Percentiles rank a stretch among this genome's conserved stretches.
These are phyloP conservation scores for Molorchus minor DNA, from an alignment of 2,888 invertebrate species.

Conservation along the genomic window DNA sequence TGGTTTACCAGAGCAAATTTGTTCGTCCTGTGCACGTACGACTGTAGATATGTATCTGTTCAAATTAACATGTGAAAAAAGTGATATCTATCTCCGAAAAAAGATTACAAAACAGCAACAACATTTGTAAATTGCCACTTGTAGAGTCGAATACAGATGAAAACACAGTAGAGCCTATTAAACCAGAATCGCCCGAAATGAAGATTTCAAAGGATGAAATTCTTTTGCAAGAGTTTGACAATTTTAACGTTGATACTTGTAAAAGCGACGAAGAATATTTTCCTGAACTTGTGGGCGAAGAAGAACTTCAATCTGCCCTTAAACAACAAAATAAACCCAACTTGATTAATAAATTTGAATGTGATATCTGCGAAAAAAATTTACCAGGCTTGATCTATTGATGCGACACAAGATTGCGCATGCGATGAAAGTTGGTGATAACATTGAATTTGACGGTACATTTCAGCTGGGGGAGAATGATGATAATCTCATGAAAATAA, in stretches of 20 bases:
- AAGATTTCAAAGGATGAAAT: constrained; percentile 50
- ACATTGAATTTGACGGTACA: constrained; percentile 42
- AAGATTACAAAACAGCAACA: constrained; percentile 7
- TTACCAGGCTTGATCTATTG: constrained; percentile 54
- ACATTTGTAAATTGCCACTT: too few relatives aligned
- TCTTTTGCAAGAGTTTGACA: constrained; percentile 50
- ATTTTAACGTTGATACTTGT: constrained; percentile 30
- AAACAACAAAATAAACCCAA: constrained; percentile 34
- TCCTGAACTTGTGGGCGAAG: constrained; percentile 28
- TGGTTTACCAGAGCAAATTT: constrained; percentile 70
- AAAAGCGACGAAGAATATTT: constrained; percentile 37
- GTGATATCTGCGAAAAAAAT: constrained; percentile 55
- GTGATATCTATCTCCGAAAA: constrained; percentile 60
- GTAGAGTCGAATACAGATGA: constrained; percentile 7
- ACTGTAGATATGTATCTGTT: constrained; percentile 65
- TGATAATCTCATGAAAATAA: constrained; percentile 31
- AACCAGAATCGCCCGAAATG: constrained; percentile 26
- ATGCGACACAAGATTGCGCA: constrained; percentile 57
- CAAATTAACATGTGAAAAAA: constrained; percentile 63
- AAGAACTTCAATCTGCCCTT: constrained; percentile 27
- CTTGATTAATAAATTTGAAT: constrained; percentile 52
- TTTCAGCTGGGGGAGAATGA: constrained; percentile 37
- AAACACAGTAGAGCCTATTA: constrained; percentile 20
- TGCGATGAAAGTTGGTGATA: constrained; percentile 52
- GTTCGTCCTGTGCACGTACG: constrained; percentile 65